phyloP scores from a whole-genome alignment of 2,888 invertebrate genomes.

The Dryobota labecula region DNA sequence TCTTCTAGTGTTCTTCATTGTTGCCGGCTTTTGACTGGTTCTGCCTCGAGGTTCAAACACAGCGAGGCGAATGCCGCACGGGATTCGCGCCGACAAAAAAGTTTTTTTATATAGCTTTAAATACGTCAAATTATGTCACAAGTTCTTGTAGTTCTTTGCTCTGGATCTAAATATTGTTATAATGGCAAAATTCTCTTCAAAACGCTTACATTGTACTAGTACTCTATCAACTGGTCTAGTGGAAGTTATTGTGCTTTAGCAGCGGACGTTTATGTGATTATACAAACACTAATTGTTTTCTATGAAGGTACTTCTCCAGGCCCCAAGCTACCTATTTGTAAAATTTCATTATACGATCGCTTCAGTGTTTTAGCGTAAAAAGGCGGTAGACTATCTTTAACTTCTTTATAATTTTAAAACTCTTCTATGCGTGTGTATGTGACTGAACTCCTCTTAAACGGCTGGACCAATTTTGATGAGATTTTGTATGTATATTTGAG shows the following conservation, averaged over 20 bases:
- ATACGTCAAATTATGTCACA: background rate
- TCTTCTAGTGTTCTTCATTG: background rate
- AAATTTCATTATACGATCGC: background rate
- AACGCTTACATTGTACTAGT: constrained; percentile 11
- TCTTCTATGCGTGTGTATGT: no score
- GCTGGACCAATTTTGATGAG: no score
- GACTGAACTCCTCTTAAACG: no score
- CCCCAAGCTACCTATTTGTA: background rate
- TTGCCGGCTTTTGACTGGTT: background rate
- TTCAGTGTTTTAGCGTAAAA: background rate
- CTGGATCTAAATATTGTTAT: background rate
- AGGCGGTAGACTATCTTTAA: no score
- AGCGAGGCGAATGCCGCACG: background rate
- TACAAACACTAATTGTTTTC: background rate
- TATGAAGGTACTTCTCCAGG: background rate
- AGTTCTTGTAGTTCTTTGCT: background rate
- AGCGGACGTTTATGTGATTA: constrained; percentile 21
- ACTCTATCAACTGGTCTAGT: constrained; percentile 4
- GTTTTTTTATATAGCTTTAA: background rate
- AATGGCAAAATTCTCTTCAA: background rate
- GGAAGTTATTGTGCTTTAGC: constrained; percentile 8
- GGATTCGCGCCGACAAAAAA: background rate
- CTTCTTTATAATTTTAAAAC: no score
- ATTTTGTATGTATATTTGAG: no score
- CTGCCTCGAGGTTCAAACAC: constrained; percentile 3